phyloP scores from a whole-genome alignment of 2,888 invertebrate species.

The Carterocephalus palaemon region DNA sequence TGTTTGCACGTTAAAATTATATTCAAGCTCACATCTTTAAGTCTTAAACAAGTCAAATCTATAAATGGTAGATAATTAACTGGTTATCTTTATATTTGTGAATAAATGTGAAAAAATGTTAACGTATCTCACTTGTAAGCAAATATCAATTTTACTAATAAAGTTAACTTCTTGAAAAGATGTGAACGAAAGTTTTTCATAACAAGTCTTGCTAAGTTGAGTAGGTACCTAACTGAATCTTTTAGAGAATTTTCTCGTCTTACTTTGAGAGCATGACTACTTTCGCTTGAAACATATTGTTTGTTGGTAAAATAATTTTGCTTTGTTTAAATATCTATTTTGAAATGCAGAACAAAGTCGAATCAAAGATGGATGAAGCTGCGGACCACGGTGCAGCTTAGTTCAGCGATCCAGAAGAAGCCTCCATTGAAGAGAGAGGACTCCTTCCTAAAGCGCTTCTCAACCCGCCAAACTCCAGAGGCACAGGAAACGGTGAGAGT shows the following conservation, averaged over 20 bases:
- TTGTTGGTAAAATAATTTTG: neutral
- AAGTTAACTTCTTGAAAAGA: too few relatives aligned
- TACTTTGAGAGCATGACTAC: constrained; percentile 48
- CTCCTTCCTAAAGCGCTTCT: constrained; percentile 95
- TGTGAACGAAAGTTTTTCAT: neutral
- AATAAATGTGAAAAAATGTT: too few relatives aligned
- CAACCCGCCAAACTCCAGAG: constrained; percentile 93
- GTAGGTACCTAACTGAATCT: constrained; percentile 1
- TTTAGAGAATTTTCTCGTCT: constrained; percentile 16
- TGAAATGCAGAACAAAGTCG: constrained; percentile 87
- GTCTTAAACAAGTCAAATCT: neutral
- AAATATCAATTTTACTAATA: too few relatives aligned
- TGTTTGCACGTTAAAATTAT: constrained; percentile 58
- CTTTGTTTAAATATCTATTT: constrained; percentile 28
- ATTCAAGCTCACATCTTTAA: neutral
- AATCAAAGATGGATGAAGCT: constrained; percentile 98
- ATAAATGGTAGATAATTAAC: too few relatives aligned
- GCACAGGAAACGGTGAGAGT: constrained; percentile 86
- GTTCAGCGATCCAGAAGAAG: constrained; percentile 93
- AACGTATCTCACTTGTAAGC: too few relatives aligned
- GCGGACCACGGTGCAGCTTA: constrained; percentile 94
- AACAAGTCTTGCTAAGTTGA: constrained; percentile 2
- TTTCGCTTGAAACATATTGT: constrained; percentile 41
- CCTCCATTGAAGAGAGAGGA: constrained; percentile 94
- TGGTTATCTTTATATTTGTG: too few relatives aligned